Base-by-base conservation (phyloP, 2,797 vertebrate genomes). In the Philypnodon macrostomus region DNA sequence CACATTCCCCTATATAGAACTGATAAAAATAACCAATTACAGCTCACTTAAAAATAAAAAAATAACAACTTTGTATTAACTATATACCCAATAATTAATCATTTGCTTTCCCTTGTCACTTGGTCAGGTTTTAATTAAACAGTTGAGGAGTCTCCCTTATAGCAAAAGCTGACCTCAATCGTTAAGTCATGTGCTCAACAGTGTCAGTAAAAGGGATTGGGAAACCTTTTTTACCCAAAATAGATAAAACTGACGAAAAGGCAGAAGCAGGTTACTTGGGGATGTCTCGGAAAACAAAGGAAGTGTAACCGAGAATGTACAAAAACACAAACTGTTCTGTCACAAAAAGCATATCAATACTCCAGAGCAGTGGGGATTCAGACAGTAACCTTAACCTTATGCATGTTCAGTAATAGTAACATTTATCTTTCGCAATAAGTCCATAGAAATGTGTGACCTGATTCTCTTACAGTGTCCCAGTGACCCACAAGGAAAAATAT, bases 401-500 rank as follows among this genome's bases (percentile, higher is more conserved):
- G 47, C 41, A 32, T 39, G 29, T 38, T 36, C 27, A 52, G 13
- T 32, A 12, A 49, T 23, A 34, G 5, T 29, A 34, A 53, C 6
- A 36, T 39, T 49, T 56, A 58, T 63, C 47, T 57, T 8, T 35
- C 49, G 33, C 10, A 10, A 34, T 2, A 18, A 12, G n/a, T 9
- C 2, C 33, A 61, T 47, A 39, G 4, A 61, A 70, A 77, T 39
- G 16, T 39, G 16, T 63, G 63, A 62, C 61, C 57, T 47, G 50
- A 35, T 61, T 74, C 38, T 31, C 46, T 54, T 41, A 32, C 33
- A 49, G 49, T 57, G 62, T 72, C 57, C 58, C 62, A 73, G 45
- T 70, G 61, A 66, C 63, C 60, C 37, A 62, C 51, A 55, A 71
- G 59, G 23, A 65, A 60, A 57, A 50, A 40, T 34, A n/a, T 13